Percentiles rank a stretch among this genome's conserved stretches.
Conservation (phyloP, 2,113 vertebrate species). For the Halichoerus grypus region DNA sequence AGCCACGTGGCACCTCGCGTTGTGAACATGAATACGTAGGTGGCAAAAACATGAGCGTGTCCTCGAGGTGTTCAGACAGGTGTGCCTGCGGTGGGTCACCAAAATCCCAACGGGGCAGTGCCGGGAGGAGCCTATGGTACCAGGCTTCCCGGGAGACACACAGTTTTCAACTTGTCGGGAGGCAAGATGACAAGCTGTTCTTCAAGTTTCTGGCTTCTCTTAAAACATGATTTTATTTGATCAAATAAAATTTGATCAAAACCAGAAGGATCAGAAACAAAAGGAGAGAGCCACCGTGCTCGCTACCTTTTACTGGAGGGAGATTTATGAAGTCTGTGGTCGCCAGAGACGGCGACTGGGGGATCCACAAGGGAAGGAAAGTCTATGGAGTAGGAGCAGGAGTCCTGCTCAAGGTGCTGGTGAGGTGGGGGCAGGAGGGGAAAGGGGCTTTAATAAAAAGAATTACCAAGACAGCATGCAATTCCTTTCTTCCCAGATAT, state of each 20-base stretch:
- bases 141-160: neutral
- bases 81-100: neutral
- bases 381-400: neutral
- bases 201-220: neutral
- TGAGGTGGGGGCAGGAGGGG: neutral
- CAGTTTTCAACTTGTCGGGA: rapidly evolving
- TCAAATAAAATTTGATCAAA: neutral
- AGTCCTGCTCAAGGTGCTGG: rapidly evolving
- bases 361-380: rapidly evolving
- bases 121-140: too few relatives aligned
- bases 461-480: rapidly evolving
- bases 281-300: neutral
- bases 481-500: neutral
- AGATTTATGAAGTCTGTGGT: neutral
- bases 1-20: rapidly evolving
- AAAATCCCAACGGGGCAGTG: neutral
- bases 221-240: neutral
- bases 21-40: rapidly evolving
- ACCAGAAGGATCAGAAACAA: neutral
- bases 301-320: too few relatives aligned
- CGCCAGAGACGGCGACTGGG: neutral
- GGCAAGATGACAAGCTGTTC: neutral
- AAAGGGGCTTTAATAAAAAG: too few relatives aligned
- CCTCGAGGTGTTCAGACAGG: neutral
- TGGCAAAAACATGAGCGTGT: rapidly evolving